Evolutionary conservation across 2,797 vertebrate species (phyloP).

Genomic region (Eulemur mongoz): DNA sequence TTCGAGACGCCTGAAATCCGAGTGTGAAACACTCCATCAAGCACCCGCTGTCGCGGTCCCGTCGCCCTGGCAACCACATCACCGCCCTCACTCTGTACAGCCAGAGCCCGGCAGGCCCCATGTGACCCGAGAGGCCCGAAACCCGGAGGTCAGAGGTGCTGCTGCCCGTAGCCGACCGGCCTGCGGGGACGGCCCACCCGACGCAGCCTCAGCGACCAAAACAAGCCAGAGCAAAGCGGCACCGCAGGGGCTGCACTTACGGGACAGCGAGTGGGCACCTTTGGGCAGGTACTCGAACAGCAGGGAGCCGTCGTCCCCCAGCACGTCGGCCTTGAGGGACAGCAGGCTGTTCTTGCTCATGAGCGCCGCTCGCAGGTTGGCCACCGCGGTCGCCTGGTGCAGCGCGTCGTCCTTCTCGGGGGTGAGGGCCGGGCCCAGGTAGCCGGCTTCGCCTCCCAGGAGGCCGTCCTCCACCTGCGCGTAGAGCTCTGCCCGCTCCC

Average conservation of each 20-base stretch:
- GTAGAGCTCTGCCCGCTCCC: conserved; percentile 92
- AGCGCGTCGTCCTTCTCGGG: conserved; percentile 91
- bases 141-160: not conserved
- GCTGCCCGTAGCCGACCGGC: not conserved
- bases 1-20: not conserved
- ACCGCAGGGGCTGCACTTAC: conserved; percentile 85
- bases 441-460: conserved; percentile 87
- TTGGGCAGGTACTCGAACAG: conserved; percentile 98
- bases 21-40: not conserved
- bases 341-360: conserved; percentile 99
- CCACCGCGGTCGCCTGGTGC: conserved; percentile 90
- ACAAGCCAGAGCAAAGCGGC: not conserved
- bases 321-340: conserved; percentile 95
- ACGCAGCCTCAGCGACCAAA: not conserved
- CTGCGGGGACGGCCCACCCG: not conserved
- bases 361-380: conserved; percentile 96
- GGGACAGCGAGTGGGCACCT: conserved; percentile 94
- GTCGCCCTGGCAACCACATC: too few relatives aligned
- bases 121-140: not conserved
- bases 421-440: conserved; percentile 87
- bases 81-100: not conserved
- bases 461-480: conserved; percentile 91
- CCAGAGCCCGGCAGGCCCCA: not conserved
- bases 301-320: conserved; percentile 95
- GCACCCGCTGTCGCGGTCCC: not conserved